phyloP scores from a whole-genome alignment of 2,113 vertebrate species.

The Raja brachyura region DNA sequence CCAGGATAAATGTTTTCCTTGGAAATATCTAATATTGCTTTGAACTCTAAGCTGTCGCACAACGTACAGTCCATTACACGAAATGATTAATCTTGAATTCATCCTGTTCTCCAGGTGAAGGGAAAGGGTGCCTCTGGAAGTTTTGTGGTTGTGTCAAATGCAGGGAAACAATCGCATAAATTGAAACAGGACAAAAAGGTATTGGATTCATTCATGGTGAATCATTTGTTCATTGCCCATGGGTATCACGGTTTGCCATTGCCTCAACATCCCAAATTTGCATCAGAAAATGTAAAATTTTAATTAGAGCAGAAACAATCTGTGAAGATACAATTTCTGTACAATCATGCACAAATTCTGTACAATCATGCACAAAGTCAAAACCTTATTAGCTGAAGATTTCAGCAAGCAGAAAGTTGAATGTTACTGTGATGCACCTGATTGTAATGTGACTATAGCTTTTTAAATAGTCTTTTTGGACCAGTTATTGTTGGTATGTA shows the following conservation, averaged over 20 bases:
- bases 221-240: background rate
- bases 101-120: conserved; percentile 63
- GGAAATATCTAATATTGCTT: background rate
- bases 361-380: background rate
- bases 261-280: background rate
- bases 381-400: background rate
- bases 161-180: conserved; percentile 68
- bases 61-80: background rate
- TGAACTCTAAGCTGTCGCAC: background rate
- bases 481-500: background rate
- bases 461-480: background rate
- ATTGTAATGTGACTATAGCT: background rate
- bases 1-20: background rate
- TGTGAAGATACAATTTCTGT: background rate
- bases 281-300: background rate
- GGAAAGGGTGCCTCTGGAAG: conserved; percentile 94
- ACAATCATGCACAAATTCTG: background rate
- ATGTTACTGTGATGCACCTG: too few relatives aligned
- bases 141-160: conserved; percentile 73
- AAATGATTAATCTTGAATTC: background rate
- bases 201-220: conserved; percentile 39
- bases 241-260: background rate
- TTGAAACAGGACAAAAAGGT: conserved; percentile 69
- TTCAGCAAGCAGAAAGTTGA: background rate
- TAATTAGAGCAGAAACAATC: background rate